Evolutionary conservation across 2,113 vertebrate genomes (phyloP), one percentile per base, ranked within the genome.

Genomic region (Syngnathus typhle): DNA sequence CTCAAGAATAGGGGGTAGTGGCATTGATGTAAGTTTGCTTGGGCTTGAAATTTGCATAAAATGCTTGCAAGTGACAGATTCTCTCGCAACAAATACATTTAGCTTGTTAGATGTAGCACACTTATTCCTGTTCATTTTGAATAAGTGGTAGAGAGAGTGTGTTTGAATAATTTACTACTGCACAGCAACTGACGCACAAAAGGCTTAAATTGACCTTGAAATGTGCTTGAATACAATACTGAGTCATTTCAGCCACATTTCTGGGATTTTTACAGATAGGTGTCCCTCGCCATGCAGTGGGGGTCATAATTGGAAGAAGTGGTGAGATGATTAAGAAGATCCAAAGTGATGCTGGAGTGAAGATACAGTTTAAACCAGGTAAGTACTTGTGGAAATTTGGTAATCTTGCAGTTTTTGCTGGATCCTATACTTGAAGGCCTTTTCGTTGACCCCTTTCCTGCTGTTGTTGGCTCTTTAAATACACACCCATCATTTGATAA

Each of bases 251-350:
- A 5, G 13, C 21, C 8, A 19, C 39, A 32, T 19, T 5, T 38
- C 38, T 39, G 78, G 1, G 64, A 54, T 76, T 76, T 70, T 58
- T 70, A 16, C 82, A 97, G 94, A 92, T 95, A 0, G 92, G 94
- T 0, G 95, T 96, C 6, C 95, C 95, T 0, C 91, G 94, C 59
- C 94, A 95, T 81, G 95, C 94, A 12, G 95, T 97, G 1, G 94
- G 94, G 0, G 94, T 96, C 19, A 93, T 96, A 41, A 96, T 96
- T 18, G 95, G 95, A 21, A 91, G 94, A 19, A 96, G 75, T 7
- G 94, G 95, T 7, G 94, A 97, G 72, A 97, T 97, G 95, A 97
- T 97, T 59, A 96, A 97, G 84, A 97, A 97, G 84, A 96, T 96
- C 69, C 95, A 97, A 90, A 94, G 92, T 0, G 94, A 96, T 0